Percentiles rank a stretch among this genome's conserved stretches.
phyloP scores from a whole-genome alignment of 1,140 invertebrate species.

The Sminthurides bifidus region DNA sequence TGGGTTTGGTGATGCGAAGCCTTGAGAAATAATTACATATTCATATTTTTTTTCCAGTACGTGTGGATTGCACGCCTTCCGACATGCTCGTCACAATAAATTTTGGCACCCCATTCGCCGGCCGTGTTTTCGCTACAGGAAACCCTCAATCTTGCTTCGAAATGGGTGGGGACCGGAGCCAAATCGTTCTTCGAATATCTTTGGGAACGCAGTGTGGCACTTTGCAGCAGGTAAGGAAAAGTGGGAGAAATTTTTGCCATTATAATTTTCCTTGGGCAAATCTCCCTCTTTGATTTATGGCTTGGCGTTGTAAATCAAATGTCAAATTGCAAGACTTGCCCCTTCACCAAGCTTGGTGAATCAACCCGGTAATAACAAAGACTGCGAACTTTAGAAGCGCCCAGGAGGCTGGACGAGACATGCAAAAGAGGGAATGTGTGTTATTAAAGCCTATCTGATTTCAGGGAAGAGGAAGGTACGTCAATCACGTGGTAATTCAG shows the following conservation, averaged over 20 bases:
- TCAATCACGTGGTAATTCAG: conserved; percentile 44
- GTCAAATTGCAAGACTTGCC: no score
- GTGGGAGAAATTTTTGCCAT: no score
- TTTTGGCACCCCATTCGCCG: conserved; percentile 42
- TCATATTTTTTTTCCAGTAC: conserved; percentile 34
- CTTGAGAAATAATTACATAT: neutral
- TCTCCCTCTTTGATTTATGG: no score
- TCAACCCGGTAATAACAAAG: no score
- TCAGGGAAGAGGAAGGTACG: conserved; percentile 39
- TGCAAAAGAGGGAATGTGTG: no score
- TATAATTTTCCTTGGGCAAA: no score
- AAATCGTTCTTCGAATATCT: conserved; percentile 40
- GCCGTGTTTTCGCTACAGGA: conserved; percentile 44
- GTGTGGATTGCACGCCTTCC: conserved; percentile 43
- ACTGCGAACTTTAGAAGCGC: no score
- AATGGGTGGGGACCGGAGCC: conserved; percentile 40
- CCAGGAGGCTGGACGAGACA: no score
- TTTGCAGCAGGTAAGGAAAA: conserved; percentile 37
- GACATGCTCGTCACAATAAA: conserved; percentile 44
- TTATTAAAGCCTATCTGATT: no score
- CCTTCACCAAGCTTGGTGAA: no score
- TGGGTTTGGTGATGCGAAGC: no score
- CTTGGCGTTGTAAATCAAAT: no score
- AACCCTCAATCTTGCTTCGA: conserved; percentile 44
- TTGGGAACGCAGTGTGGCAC: conserved; percentile 42